Percentiles rank a stretch among this genome's conserved stretches.
These are phyloP conservation scores for Ctenopoma kingsleyae DNA, from an alignment of 2,797 vertebrate species.

Conservation along the genomic window DNA sequence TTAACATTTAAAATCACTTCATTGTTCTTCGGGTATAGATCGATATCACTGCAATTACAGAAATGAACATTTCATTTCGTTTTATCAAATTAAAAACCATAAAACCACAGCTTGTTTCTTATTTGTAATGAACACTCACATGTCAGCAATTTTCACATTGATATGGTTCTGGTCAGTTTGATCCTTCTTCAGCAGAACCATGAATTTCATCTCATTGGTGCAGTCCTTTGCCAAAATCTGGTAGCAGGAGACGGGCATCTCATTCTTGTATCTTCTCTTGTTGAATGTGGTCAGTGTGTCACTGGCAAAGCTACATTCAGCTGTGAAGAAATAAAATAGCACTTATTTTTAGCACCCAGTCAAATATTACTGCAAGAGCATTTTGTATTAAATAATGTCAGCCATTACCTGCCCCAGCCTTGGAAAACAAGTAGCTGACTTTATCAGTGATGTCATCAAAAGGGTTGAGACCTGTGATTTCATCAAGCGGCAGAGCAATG, in stretches of 20 bases:
- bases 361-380: background rate
- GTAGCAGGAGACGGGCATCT: conserved; percentile 84
- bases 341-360: conserved; percentile 54
- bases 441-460: conserved; percentile 46
- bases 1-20: conserved; percentile 80
- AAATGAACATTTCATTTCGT: background rate
- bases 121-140: conserved; percentile 72
- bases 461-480: conserved; percentile 43
- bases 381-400: background rate
- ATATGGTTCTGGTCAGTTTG: conserved; percentile 71
- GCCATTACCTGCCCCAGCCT: conserved; percentile 67
- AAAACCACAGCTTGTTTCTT: background rate
- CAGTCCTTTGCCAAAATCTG: conserved; percentile 89
- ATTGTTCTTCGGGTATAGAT: conserved; percentile 73
- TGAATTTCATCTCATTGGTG: conserved; percentile 86
- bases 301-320: conserved; percentile 60
- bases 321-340: conserved; percentile 36
- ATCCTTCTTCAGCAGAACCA: conserved; percentile 85
- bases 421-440: conserved; percentile 60
- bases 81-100: background rate
- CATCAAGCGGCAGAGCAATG: conserved; percentile 67
- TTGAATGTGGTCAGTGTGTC: conserved; percentile 73
- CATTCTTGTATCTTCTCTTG: conserved; percentile 69
- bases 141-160: conserved; percentile 79
- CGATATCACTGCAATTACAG: conserved; percentile 80